phyloP scores from a whole-genome alignment of 2,797 vertebrate genomes.

The Clangula hyemalis region DNA sequence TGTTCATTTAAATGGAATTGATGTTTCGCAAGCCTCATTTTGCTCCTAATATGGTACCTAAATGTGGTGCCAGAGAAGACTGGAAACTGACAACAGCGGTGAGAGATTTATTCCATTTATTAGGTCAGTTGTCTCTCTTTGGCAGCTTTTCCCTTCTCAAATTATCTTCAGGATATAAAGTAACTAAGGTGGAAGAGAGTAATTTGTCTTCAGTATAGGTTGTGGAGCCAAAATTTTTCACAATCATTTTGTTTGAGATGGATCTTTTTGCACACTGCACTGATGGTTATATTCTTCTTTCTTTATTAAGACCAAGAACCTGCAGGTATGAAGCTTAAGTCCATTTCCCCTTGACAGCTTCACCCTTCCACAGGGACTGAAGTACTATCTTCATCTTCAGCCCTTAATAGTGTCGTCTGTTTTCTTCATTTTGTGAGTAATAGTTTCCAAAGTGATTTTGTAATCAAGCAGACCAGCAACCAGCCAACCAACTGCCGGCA shows the following conservation, averaged over 20 bases:
- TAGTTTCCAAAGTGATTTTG: background rate
- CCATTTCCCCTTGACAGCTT: slow-evolving; percentile 1
- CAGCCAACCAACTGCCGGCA: background rate
- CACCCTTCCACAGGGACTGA: background rate
- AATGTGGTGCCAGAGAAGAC: background rate
- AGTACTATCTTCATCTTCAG: background rate
- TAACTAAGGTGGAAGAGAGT: background rate
- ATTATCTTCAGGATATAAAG: slow-evolving; percentile 30
- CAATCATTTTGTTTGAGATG: background rate
- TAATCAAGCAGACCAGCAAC: background rate
- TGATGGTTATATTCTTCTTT: background rate
- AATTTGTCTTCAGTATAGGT: slow-evolving; percentile 1
- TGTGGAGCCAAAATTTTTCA: background rate
- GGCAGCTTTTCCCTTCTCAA: background rate
- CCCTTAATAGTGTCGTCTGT: background rate
- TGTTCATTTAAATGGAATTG: background rate
- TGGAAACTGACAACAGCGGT: background rate
- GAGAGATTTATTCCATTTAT: slow-evolving; percentile 18
- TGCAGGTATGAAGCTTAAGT: background rate
- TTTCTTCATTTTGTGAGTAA: background rate
- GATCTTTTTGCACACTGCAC: background rate
- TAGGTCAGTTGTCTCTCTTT: background rate
- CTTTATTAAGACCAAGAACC: background rate
- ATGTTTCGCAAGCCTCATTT: slow-evolving; percentile 2
- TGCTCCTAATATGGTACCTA: background rate